Base-by-base conservation (phyloP, 1,140 invertebrate genomes). In the Teleopsis dalmanni region DNA sequence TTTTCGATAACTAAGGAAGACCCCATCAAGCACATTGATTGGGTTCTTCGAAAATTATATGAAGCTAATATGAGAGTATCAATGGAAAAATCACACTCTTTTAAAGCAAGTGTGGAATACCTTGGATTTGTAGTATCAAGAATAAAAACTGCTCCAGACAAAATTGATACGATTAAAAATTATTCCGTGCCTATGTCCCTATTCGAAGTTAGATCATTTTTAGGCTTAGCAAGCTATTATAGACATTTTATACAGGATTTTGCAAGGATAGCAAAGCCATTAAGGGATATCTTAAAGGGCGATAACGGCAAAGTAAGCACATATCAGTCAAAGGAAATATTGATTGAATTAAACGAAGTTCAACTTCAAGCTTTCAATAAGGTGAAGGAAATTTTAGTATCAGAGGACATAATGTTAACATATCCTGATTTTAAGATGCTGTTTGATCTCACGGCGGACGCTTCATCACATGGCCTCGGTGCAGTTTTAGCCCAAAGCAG, bases 11-110 rank as follows among this genome's bases (percentile, higher is more conserved):
- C 23, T 13, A 22, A 18, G 33, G 26, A 47, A 21, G 42, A 51
- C 22, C 49, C 38, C 25, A 16, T 46, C 2, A 37, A 45, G 23
- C 33, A 51, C 27, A 33, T 51, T 4, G 49, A 16, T 27, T 46
- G 36, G 43, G 43, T 51, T 13, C 33, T 51, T 37, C 8, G 36
- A 0, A 41, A 62, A 13, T 52, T 58, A 22, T 54, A 76, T 4
- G 35, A 53, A 14, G 50, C 56, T 11, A 61, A 64, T 18, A 51
- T 78, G 5, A 76, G 70, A 35, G 56, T 77, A 6, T 75, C 73
- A 25, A 49, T 67, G 3, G 48, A 61, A 49, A 75, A 76, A 58
- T 71, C 60, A 38, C 38, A 70, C 27, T 76, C 77, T 52, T 65
- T 58, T n/a, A 51, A 59, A 37, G 47, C 37, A 18, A 51, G 64